Percentiles rank a stretch among this genome's conserved stretches.
Evolutionary conservation across 2,113 vertebrate species (phyloP).

Genomic region (Tilapia sparmanii): DNA sequence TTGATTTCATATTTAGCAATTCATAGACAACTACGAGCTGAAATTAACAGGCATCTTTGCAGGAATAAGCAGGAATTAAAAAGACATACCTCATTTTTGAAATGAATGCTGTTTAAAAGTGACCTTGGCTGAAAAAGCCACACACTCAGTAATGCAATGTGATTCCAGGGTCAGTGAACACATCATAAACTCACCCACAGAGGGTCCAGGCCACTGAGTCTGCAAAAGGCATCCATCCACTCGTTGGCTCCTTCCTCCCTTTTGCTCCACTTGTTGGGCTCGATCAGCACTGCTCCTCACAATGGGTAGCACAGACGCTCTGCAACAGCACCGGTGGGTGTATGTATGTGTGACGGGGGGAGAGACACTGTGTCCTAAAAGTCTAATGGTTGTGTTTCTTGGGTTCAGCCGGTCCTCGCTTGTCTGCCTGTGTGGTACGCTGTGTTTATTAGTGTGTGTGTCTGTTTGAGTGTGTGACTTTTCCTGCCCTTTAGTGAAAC

Average conservation of each 20-base stretch:
- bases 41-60: not conserved
- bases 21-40: not conserved
- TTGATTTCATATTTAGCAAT: not conserved
- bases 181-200: constrained; percentile 73
- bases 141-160: not conserved
- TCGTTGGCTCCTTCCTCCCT: constrained; percentile 52
- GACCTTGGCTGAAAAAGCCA: not conserved
- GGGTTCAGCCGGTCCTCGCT: not conserved
- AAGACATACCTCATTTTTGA: not conserved
- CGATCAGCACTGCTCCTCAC: constrained; percentile 42
- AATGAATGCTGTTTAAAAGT: not conserved
- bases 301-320: constrained; percentile 1
- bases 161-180: constrained; percentile 16
- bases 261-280: constrained; percentile 30
- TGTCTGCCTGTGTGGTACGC: constrained; percentile 11
- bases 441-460: constrained; percentile 26
- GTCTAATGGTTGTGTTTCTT: constrained; percentile 9
- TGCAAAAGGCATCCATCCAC: constrained; percentile 78
- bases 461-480: constrained; percentile 23
- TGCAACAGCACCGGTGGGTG: not conserved
- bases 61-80: not conserved
- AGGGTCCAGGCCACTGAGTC: constrained; percentile 77
- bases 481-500: constrained; percentile 47
- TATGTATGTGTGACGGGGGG: not conserved
- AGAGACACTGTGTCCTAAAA: constrained; percentile 1